These are phyloP conservation scores for Margaritifera margaritifera DNA, from an alignment of 2,888 invertebrate species.

Conservation along the genomic window DNA sequence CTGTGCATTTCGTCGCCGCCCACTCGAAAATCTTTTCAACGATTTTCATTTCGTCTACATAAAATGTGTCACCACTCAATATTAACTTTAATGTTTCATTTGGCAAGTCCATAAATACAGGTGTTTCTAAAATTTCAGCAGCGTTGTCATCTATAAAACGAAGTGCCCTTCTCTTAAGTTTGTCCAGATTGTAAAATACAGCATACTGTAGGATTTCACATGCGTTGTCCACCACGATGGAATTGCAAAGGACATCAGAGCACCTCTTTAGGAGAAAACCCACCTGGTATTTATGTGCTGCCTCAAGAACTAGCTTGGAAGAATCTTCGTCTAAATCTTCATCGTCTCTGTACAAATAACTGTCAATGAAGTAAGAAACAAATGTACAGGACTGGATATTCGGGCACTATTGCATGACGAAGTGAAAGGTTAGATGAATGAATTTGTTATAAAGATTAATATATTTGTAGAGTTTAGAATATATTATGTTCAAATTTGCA, in stretches of 20 bases:
- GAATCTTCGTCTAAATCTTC: slow-evolving; percentile 10
- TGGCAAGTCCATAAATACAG: slow-evolving; percentile 17
- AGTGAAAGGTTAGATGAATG: too few relatives aligned
- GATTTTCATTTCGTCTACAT: slow-evolving; percentile 10
- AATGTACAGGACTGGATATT: too few relatives aligned
- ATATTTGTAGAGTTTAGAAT: too few relatives aligned
- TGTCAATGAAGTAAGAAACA: neutral
- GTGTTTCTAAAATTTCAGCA: slow-evolving; percentile 14
- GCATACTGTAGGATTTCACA: slow-evolving; percentile 17
- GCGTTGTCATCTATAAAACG: slow-evolving; percentile 20
- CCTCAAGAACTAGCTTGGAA: slow-evolving; percentile 11
- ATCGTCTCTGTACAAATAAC: slow-evolving; percentile 15
- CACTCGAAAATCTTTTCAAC: slow-evolving; percentile 11
- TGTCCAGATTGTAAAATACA: slow-evolving; percentile 16
- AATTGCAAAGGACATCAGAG: slow-evolving; percentile 5
- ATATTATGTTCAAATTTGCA: too few relatives aligned
- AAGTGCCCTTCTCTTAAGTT: slow-evolving; percentile 4
- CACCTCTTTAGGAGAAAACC: slow-evolving; percentile 13
- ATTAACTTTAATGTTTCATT: slow-evolving; percentile 11
- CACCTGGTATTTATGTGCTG: slow-evolving; percentile 21
- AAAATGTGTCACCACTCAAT: slow-evolving; percentile 19
- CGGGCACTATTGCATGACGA: too few relatives aligned
- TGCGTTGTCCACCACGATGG: slow-evolving; percentile 12
- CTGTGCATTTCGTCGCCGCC: slow-evolving; percentile 12
- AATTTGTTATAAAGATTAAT: too few relatives aligned